Conservation (phyloP, 2,888 invertebrate genomes). For the Oligia fasciuncula region DNA sequence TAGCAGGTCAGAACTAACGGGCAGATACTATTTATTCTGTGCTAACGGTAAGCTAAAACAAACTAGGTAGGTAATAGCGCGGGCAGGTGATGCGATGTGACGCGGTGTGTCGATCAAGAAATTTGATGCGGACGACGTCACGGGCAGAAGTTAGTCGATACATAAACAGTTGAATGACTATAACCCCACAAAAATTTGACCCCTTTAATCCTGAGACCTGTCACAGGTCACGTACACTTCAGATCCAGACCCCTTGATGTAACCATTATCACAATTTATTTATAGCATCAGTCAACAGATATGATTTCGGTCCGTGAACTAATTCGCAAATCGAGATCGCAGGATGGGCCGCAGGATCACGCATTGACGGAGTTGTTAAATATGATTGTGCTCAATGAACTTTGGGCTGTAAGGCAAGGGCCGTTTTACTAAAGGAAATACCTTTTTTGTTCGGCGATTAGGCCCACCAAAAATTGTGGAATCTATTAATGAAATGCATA, state of each 20-base stretch:
- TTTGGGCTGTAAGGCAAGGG: background rate
- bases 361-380: slow-evolving; percentile 9
- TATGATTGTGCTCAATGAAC: slow-evolving; percentile 11
- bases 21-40: too few relatives aligned
- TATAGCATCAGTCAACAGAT: slow-evolving; percentile 19
- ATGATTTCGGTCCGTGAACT: slow-evolving; percentile 43
- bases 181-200: slow-evolving; percentile 9
- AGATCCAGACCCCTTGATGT: background rate
- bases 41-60: background rate
- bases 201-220: background rate
- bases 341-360: slow-evolving; percentile 2
- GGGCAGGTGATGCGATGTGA: background rate
- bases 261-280: slow-evolving; percentile 11
- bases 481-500: background rate
- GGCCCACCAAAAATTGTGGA: background rate
- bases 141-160: background rate
- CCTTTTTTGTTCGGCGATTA: background rate
- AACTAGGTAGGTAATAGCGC: background rate
- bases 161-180: background rate
- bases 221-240: slow-evolving; percentile 16
- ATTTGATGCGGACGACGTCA: background rate
- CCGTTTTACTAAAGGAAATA: background rate
- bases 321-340: slow-evolving; percentile 52
- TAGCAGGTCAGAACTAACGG: too few relatives aligned
- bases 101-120: background rate